Evolutionary conservation across 1,140 invertebrate genomes (phyloP).

Genomic region (Scylla paramamosain): DNA sequence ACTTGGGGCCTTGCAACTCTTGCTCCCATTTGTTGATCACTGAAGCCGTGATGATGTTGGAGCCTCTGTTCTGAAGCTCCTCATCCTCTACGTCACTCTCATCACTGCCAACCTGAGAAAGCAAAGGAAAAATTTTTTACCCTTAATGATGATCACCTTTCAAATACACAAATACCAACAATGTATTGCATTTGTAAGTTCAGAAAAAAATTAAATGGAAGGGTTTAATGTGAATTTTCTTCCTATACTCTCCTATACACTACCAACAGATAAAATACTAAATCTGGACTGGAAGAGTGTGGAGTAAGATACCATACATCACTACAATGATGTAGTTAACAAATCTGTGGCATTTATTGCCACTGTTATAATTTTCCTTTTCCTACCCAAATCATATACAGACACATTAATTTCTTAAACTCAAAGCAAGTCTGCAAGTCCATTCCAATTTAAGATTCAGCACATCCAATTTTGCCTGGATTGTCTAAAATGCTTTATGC

Average conservation of each 20-base stretch:
- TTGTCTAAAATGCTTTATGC: neutral
- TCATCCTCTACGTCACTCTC: constrained; percentile 55
- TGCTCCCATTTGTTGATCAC: constrained; percentile 62
- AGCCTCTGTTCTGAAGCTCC: constrained; percentile 33
- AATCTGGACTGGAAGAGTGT: neutral
- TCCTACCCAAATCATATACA: neutral
- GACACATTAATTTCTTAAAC: neutral
- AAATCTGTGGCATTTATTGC: neutral
- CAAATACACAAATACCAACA: neutral
- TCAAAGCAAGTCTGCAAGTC: neutral
- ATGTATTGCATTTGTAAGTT: neutral
- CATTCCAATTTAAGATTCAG: neutral
- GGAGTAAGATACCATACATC: neutral
- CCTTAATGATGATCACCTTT: neutral
- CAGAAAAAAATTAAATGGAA: neutral
- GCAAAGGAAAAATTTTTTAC: neutral
- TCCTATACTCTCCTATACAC: neutral
- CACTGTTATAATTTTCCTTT: neutral
- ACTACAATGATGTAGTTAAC: neutral
- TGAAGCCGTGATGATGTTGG: constrained; percentile 42
- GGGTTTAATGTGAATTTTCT: neutral
- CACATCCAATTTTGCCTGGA: neutral
- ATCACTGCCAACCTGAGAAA: constrained; percentile 59
- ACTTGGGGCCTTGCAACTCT: constrained; percentile 36
- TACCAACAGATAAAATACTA: neutral